Conservation (phyloP, 2,797 vertebrate genomes). For the Hephaestus fuliginosus region DNA sequence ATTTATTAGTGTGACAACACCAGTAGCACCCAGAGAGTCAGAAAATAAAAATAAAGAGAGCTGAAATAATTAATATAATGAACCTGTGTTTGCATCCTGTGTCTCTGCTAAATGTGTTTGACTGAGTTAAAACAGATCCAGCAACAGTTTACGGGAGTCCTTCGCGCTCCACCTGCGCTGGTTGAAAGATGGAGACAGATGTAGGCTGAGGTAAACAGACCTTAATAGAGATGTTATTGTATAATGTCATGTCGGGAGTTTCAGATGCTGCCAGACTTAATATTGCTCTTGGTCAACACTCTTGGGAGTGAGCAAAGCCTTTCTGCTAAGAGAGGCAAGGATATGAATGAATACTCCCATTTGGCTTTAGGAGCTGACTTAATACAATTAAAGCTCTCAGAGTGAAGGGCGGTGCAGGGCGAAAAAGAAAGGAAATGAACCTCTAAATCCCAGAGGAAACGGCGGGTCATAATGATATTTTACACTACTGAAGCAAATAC, state of each 20-base stretch:
- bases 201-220: conserved; percentile 58
- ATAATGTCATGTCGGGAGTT: conserved; percentile 69
- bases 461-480: conserved; percentile 52
- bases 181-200: conserved; percentile 49
- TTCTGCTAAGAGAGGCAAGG: conserved; percentile 60
- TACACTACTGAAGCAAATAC: conserved; percentile 42
- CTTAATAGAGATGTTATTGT: conserved; percentile 69
- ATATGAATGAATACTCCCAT: conserved; percentile 73
- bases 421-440: conserved; percentile 63
- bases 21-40: not conserved
- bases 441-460: conserved; percentile 51
- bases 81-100: conserved; percentile 23
- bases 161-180: conserved; percentile 46
- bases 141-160: conserved; percentile 24
- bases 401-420: conserved; percentile 15
- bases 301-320: conserved; percentile 59
- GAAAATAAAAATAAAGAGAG: conserved; percentile 2
- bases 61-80: not conserved
- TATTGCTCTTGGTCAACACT: conserved; percentile 80
- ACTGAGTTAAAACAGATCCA: conserved; percentile 47
- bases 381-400: conserved; percentile 78
- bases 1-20: not conserved
- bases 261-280: conserved; percentile 74
- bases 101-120: conserved; percentile 19
- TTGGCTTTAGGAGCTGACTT: conserved; percentile 62